Evolutionary conservation across 2,797 vertebrate genomes (phyloP).

Genomic region (Acanthurus tractus): DNA sequence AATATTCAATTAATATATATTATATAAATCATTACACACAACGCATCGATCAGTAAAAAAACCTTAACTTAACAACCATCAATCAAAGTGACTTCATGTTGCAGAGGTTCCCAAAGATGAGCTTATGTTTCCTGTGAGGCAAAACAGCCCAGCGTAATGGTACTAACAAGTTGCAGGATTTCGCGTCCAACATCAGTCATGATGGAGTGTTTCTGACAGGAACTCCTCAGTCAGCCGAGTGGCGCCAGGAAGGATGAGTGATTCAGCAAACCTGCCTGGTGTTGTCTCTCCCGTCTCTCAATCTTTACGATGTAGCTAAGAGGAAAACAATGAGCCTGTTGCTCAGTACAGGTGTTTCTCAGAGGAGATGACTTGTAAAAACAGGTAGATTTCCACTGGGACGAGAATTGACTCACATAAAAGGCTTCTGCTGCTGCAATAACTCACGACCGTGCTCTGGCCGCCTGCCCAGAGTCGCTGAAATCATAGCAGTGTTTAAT

Average conservation of each 20-base stretch:
- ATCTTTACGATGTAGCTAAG: constrained; percentile 83
- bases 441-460: constrained; percentile 77
- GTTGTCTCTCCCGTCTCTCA: constrained; percentile 83
- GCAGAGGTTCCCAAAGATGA: constrained; percentile 46
- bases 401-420: constrained; percentile 81
- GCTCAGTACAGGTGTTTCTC: constrained; percentile 83
- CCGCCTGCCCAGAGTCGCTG: constrained; percentile 76
- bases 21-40: constrained; percentile 41
- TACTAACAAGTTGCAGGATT: constrained; percentile 83
- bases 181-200: constrained; percentile 80
- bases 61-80: constrained; percentile 47
- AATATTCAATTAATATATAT: constrained; percentile 33
- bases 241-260: constrained; percentile 90
- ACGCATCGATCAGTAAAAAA: constrained; percentile 43
- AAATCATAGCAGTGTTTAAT: constrained; percentile 82
- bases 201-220: constrained; percentile 87
- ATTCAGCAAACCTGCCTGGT: constrained; percentile 88
- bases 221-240: constrained; percentile 85
- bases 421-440: constrained; percentile 73
- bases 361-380: constrained; percentile 86
- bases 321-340: constrained; percentile 85
- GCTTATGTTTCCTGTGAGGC: constrained; percentile 53
- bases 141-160: constrained; percentile 69
- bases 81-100: constrained; percentile 50
- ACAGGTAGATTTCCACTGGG: constrained; percentile 84